A percentile compares a stretch with the other conserved stretches of the same genome.
These are phyloP conservation scores for Drosophila bocqueti DNA, from an alignment of 1,140 invertebrate genomes.

Conservation along the genomic window DNA sequence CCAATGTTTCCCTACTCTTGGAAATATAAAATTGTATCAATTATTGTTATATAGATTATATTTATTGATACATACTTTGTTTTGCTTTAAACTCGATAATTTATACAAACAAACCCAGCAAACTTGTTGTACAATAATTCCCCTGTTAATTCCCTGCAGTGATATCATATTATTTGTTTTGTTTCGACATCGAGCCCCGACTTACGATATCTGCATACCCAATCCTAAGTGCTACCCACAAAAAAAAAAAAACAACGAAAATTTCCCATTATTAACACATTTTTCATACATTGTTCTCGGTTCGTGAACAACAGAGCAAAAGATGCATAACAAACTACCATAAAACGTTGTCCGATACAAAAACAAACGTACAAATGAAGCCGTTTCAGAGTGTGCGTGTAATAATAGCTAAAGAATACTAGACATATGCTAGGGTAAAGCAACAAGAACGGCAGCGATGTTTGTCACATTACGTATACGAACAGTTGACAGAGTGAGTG, in stretches of 20 bases:
- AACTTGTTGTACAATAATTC: neutral
- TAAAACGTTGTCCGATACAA: slow-evolving; percentile 61
- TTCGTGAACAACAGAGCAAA: slow-evolving; percentile 57
- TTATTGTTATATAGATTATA: no score
- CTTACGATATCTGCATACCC: slow-evolving; percentile 11
- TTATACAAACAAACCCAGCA: neutral
- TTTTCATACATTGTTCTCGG: slow-evolving; percentile 49
- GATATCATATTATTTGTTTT: neutral
- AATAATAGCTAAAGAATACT: slow-evolving; percentile 55
- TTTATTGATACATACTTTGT: neutral
- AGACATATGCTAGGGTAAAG: slow-evolving; percentile 44
- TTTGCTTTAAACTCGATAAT: neutral
- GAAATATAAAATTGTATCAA: neutral
- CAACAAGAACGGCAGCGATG: slow-evolving; percentile 41
- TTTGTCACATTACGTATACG: slow-evolving; percentile 81
- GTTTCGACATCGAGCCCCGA: slow-evolving; percentile 1
- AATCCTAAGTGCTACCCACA: slow-evolving; percentile 3
- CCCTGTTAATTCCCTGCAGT: neutral
- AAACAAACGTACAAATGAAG: slow-evolving; percentile 42
- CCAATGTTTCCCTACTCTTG: neutral
- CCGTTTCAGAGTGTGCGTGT: slow-evolving; percentile 35
- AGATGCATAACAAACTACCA: slow-evolving; percentile 78
- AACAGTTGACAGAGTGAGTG: slow-evolving; percentile 59
- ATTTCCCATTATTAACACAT: slow-evolving; percentile 44
- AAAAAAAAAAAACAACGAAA: slow-evolving; percentile 22